These are phyloP conservation scores for Lepidocyrtinus sp. DNA, from an alignment of 2,888 invertebrate genomes.

Conservation along the genomic window DNA sequence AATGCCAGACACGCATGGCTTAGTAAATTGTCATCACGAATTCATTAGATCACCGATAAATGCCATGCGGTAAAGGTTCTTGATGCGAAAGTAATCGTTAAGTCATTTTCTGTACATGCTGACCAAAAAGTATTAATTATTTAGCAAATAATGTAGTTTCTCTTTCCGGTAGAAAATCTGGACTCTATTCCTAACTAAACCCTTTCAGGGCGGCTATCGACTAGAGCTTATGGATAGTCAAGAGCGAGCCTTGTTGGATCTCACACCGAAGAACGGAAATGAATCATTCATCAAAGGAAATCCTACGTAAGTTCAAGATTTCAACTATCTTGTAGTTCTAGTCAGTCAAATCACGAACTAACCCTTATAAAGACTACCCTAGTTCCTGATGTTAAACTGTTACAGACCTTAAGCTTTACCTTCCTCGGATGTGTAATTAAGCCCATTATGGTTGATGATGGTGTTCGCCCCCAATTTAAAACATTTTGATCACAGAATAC, in stretches of 20 bases:
- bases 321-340: no score
- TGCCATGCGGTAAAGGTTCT: no score
- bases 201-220: constrained; percentile 88
- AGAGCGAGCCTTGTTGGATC: constrained; percentile 86
- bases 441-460: constrained; percentile 1
- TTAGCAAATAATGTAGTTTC: no score
- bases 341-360: no score
- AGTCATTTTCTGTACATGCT: no score
- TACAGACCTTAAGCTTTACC: not conserved
- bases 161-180: no score
- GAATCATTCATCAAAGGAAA: constrained; percentile 87
- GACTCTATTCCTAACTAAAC: constrained; percentile 1
- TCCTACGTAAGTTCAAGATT: constrained; percentile 82
- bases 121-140: no score
- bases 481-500: not conserved
- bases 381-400: not conserved
- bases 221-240: constrained; percentile 88
- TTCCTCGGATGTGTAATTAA: not conserved
- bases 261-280: constrained; percentile 86
- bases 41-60: no score
- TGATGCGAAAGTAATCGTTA: no score
- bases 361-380: not conserved
- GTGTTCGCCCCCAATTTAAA: not conserved
- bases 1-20: not conserved
- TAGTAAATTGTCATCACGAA: not conserved